Conservation (phyloP, 2,113 vertebrate species). For the Cottus gobio region DNA sequence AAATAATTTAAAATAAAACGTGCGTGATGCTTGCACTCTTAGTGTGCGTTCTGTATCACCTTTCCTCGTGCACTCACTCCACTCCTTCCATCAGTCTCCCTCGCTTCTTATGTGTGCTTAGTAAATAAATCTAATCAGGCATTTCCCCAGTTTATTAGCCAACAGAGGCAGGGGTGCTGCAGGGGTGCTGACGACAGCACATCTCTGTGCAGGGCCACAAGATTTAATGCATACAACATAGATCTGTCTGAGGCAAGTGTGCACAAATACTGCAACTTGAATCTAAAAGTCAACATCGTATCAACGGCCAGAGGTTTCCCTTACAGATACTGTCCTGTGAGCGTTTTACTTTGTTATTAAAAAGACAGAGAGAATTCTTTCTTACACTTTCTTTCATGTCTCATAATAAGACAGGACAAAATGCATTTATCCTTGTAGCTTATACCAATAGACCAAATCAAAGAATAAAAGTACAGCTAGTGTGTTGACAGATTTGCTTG, state of each 20-base stretch:
- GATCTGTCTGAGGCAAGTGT: conserved; percentile 42
- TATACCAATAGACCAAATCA: background rate
- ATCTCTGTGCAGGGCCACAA: conserved; percentile 49
- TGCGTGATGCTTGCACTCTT: background rate
- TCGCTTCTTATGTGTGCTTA: conserved; percentile 48
- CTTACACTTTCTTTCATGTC: conserved; percentile 2
- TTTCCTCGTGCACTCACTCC: conserved; percentile 17
- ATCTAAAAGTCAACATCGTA: conserved; percentile 25
- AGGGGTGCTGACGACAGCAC: conserved; percentile 74
- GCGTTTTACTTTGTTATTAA: background rate
- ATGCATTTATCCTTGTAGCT: background rate
- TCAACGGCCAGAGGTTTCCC: conserved; percentile 20
- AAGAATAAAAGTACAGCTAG: background rate
- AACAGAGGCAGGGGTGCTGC: conserved; percentile 51
- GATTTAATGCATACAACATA: conserved; percentile 67
- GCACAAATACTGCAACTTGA: conserved; percentile 33
- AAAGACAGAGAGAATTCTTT: background rate
- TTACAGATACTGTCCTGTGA: conserved; percentile 1
- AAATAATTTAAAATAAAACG: no score
- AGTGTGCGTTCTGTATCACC: conserved; percentile 4
- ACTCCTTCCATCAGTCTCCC: conserved; percentile 37
- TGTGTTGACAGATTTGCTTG: conserved; percentile 21
- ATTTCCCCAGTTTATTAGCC: conserved; percentile 72
- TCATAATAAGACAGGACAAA: conserved; percentile 1
- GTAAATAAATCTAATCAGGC: conserved; percentile 79